phyloP scores from a whole-genome alignment of 2,797 vertebrate species.

The Falco berigora region DNA sequence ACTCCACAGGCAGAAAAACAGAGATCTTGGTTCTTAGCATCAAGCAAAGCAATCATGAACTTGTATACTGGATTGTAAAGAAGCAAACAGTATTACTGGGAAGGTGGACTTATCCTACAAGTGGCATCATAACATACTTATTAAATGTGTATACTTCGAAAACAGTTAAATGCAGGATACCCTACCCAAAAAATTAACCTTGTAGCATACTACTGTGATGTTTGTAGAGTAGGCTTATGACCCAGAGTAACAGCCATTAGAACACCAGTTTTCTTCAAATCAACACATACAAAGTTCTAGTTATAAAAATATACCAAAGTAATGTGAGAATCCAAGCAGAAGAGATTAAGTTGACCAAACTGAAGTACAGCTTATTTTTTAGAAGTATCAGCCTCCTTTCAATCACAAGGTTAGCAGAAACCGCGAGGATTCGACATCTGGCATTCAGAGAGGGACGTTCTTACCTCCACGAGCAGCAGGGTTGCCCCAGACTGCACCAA shows the following conservation, averaged over 20 bases:
- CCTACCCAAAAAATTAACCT: background rate
- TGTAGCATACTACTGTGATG: background rate
- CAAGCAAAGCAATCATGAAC: constrained; percentile 86
- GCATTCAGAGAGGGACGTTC: background rate
- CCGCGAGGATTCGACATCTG: background rate
- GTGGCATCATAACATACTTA: background rate
- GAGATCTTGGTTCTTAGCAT: constrained; percentile 85
- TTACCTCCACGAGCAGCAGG: background rate
- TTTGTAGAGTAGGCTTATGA: rapidly evolving
- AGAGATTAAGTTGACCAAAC: background rate
- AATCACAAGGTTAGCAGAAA: background rate
- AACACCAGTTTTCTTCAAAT: background rate
- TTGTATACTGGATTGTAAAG: constrained; percentile 79
- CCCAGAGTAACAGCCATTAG: background rate
- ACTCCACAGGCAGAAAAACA: constrained; percentile 94
- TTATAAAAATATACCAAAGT: background rate
- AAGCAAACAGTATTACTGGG: background rate
- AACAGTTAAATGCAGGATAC: background rate
- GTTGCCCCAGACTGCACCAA: background rate
- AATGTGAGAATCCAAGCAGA: background rate
- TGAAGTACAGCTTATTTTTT: background rate
- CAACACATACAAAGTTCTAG: background rate
- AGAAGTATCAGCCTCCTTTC: background rate
- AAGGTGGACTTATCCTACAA: background rate
- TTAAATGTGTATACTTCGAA: background rate